A percentile compares a stretch with the other conserved stretches of the same genome.
phyloP scores from a whole-genome alignment of 92 coral and sea anemone species.

The Porites lobata region DNA sequence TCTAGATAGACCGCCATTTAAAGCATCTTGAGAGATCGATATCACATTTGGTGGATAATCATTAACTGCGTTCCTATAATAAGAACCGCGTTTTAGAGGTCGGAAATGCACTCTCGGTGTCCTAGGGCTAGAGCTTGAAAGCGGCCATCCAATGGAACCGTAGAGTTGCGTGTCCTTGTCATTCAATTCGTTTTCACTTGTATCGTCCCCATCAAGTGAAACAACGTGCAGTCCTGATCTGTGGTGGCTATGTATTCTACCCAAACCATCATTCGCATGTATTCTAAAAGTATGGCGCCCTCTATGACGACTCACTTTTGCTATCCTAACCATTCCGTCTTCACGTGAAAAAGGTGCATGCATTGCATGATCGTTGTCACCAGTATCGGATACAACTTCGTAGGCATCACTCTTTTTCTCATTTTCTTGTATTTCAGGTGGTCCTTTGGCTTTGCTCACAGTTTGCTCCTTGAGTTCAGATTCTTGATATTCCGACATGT shows the following conservation, averaged over 20 bases:
- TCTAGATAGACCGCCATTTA: slow-evolving; percentile 16
- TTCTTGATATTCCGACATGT: slow-evolving; percentile 56
- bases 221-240: slow-evolving; percentile 47
- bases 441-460: slow-evolving; percentile 81
- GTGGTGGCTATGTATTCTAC: neutral
- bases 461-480: slow-evolving; percentile 71
- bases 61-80: slow-evolving; percentile 3
- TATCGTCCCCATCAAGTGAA: slow-evolving; percentile 24
- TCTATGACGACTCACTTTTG: slow-evolving; percentile 15
- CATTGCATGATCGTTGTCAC: neutral
- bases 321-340: neutral
- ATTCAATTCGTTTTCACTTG: neutral
- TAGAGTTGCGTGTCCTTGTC: slow-evolving; percentile 49
- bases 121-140: neutral
- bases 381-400: slow-evolving; percentile 33
- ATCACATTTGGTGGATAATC: slow-evolving; percentile 65
- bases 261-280: slow-evolving; percentile 7
- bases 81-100: neutral
- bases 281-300: neutral
- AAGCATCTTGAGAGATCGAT: slow-evolving; percentile 58
- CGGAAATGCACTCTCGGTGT: neutral
- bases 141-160: slow-evolving; percentile 55
- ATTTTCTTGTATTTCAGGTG: slow-evolving; percentile 62
- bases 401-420: slow-evolving; percentile 59
- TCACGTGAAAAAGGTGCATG: neutral